A percentile compares a stretch with the other conserved stretches of the same genome.
Evolutionary conservation across 2,888 invertebrate species (phyloP).

Genomic region (Rugalucina vietnamica): DNA sequence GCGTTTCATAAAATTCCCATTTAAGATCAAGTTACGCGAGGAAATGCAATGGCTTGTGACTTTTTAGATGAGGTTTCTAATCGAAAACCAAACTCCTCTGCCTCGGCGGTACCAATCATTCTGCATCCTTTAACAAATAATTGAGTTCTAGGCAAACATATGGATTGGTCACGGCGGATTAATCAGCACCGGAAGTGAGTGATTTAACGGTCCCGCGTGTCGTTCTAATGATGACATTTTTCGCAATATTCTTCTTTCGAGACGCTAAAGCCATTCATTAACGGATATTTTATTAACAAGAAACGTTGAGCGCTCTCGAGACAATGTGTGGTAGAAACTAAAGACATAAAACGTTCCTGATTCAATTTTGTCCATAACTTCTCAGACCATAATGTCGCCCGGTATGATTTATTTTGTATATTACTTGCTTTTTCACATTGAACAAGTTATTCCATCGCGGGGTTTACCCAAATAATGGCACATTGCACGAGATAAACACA

Average conservation of each 20-base stretch:
- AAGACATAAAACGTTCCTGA: constrained; percentile 5
- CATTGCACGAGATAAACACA: constrained; percentile 23
- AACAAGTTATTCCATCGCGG: constrained; percentile 20
- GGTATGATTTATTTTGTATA: constrained; percentile 2
- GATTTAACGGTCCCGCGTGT: constrained; percentile 56
- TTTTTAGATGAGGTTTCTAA: neutral
- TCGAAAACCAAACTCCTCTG: neutral
- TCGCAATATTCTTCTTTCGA: constrained; percentile 32
- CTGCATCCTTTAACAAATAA: constrained; percentile 13
- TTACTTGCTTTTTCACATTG: constrained; percentile 12
- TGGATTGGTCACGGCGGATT: constrained; percentile 46
- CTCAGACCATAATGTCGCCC: neutral
- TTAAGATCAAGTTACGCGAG: neutral
- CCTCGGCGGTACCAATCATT: neutral
- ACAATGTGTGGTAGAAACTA: neutral
- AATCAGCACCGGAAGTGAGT: constrained; percentile 58
- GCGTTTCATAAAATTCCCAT: neutral
- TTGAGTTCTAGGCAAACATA: constrained; percentile 34
- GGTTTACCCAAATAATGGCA: constrained; percentile 26
- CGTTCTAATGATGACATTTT: constrained; percentile 47
- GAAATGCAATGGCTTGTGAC: neutral
- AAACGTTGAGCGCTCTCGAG: neutral
- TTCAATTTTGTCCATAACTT: constrained; percentile 3
- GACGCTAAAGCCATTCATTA: constrained; percentile 15
- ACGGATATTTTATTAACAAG: constrained; percentile 9